Evolutionary conservation across 2,113 vertebrate species (phyloP).

Genomic region (Tachycineta bicolor): DNA sequence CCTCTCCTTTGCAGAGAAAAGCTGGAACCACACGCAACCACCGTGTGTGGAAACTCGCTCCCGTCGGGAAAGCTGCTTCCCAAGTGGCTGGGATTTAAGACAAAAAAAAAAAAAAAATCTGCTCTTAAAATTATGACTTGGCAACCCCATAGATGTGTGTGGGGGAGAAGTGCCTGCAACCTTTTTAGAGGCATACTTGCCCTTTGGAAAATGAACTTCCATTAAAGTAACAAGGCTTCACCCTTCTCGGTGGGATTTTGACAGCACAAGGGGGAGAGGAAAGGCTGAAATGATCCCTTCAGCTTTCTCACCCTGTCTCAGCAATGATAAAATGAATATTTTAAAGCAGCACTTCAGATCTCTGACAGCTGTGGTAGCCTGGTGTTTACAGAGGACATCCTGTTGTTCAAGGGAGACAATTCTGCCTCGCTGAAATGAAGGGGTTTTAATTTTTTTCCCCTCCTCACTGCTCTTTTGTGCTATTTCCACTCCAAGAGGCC

Average conservation of each 20-base stretch:
- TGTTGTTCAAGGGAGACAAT: conserved; percentile 40
- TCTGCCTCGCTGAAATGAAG: not conserved
- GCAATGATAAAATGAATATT: not conserved
- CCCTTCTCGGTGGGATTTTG: not conserved
- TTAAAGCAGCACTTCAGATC: not conserved
- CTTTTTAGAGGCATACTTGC: conserved; percentile 34
- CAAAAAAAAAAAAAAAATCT: conserved; percentile 7
- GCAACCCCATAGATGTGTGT: not conserved
- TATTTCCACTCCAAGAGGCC: not conserved
- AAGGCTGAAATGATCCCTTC: not conserved
- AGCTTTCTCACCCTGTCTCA: not conserved
- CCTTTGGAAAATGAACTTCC: conserved; percentile 27
- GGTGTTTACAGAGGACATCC: conserved; percentile 62
- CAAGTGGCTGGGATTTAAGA: not conserved
- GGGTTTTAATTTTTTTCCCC: not conserved
- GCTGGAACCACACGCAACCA: not conserved
- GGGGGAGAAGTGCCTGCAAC: conserved; percentile 22
- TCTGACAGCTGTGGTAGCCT: conserved; percentile 43
- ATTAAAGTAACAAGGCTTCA: conserved; percentile 14
- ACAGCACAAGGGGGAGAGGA: not conserved
- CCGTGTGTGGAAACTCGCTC: not conserved
- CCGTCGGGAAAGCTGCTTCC: not conserved
- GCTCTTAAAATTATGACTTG: conserved; percentile 47
- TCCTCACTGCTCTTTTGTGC: not conserved
- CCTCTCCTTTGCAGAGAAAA: not conserved